A percentile compares a stretch with the other conserved stretches of the same genome.
phyloP scores from a whole-genome alignment of 2,888 invertebrate species.

The Metacarcinus magister region DNA sequence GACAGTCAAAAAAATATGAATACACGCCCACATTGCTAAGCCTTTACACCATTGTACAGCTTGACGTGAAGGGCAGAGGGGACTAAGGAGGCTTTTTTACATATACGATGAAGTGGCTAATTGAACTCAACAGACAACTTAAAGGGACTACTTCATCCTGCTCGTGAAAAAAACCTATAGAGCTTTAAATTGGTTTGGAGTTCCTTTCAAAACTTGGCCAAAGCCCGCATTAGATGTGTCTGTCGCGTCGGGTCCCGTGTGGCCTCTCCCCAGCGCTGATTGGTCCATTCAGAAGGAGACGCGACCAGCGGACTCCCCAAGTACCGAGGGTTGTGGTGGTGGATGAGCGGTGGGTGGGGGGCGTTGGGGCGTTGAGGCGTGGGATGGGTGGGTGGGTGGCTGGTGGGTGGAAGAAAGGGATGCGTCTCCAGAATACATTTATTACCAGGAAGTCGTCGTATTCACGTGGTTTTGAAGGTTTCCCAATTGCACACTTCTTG shows the following conservation, averaged over 20 bases:
- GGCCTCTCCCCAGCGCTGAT: constrained; percentile 49
- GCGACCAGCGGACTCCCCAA: constrained; percentile 30
- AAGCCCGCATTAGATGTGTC: constrained; percentile 59
- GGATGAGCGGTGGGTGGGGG: background rate
- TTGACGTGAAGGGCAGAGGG: background rate
- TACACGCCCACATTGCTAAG: background rate
- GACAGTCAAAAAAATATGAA: background rate
- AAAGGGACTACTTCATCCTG: background rate
- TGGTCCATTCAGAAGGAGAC: constrained; percentile 59
- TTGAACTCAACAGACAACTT: background rate
- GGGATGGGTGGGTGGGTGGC: background rate
- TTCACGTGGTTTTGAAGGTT: background rate
- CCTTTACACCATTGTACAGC: background rate
- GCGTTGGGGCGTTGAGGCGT: background rate
- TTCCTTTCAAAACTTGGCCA: constrained; percentile 50
- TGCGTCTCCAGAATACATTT: constrained; percentile 39
- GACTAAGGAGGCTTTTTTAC: background rate
- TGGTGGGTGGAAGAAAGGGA: constrained; percentile 1
- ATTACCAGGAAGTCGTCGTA: background rate
- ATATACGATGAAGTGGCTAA: background rate
- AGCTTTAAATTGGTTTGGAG: background rate
- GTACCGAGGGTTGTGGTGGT: background rate
- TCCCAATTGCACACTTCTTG: background rate
- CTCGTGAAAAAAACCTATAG: constrained; percentile 31
- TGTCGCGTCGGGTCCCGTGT: constrained; percentile 40